Evolutionary conservation across 2,113 vertebrate genomes (phyloP).

Genomic region (Coturnix japonica): DNA sequence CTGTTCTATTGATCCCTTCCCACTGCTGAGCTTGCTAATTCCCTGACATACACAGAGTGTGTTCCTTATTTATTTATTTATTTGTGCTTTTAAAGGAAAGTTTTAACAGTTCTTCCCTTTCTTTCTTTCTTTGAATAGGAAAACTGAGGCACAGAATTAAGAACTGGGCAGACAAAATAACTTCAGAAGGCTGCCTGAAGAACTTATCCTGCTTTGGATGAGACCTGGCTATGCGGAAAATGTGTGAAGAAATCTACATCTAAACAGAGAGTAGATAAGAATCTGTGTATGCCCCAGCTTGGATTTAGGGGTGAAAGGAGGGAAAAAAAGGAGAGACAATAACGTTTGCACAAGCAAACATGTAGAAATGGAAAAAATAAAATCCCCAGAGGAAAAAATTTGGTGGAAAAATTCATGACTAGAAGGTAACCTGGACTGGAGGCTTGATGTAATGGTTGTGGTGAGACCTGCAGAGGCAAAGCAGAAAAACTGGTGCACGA

Average conservation of each 20-base stretch:
- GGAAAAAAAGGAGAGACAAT: background rate
- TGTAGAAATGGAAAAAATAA: background rate
- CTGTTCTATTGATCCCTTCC: conserved; percentile 4
- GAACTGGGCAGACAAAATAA: background rate
- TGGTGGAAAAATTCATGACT: background rate
- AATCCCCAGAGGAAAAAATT: background rate
- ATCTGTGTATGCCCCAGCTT: background rate
- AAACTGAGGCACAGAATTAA: background rate
- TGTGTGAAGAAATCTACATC: background rate
- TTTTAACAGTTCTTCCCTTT: background rate
- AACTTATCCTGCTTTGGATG: background rate
- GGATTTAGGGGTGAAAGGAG: background rate
- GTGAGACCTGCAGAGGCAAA: background rate
- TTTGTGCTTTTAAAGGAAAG: background rate
- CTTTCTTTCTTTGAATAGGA: background rate
- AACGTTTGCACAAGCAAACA: background rate
- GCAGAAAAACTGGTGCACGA: background rate
- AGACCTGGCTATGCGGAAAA: background rate
- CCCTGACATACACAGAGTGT: background rate
- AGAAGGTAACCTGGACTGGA: background rate
- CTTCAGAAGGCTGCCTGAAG: background rate
- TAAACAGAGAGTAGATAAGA: background rate
- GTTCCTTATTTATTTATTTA: background rate
- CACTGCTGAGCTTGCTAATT: background rate
- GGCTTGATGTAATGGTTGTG: background rate